A percentile compares a stretch with the other conserved stretches of the same genome.
Conservation (phyloP, 1,140 invertebrate genomes). For the Anastrepha obliqua region DNA sequence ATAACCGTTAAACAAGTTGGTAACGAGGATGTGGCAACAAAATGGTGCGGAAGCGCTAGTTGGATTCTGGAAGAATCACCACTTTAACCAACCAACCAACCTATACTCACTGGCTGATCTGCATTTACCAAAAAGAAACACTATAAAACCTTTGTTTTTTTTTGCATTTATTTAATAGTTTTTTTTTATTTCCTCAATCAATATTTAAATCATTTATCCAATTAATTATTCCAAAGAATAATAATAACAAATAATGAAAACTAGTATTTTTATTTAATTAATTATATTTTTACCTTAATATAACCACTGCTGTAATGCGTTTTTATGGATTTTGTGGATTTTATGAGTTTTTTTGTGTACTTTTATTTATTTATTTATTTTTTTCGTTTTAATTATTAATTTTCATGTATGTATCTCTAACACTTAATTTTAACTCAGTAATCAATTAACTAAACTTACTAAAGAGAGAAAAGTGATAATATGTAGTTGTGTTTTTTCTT, state of each 20-base stretch:
- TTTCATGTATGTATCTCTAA: constrained; percentile 68
- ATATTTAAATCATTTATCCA: constrained; percentile 70
- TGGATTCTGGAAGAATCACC: too few relatives aligned
- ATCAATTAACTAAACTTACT: constrained; percentile 72
- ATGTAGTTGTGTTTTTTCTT: constrained; percentile 55
- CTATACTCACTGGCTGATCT: neutral
- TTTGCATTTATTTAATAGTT: neutral
- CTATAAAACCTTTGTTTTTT: neutral
- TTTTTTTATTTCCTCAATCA: constrained; percentile 62
- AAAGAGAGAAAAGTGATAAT: constrained; percentile 69
- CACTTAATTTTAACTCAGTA: constrained; percentile 69
- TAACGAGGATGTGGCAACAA: too few relatives aligned
- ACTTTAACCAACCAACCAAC: too few relatives aligned
- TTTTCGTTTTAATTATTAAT: neutral
- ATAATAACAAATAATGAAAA: constrained; percentile 65
- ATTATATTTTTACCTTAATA: constrained; percentile 61
- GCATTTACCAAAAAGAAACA: neutral
- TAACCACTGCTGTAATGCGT: constrained; percentile 56
- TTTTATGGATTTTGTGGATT: constrained; percentile 27
- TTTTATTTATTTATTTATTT: constrained; percentile 39
- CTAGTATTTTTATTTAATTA: constrained; percentile 61
- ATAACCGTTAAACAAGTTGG: too few relatives aligned
- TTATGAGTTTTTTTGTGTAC: neutral
- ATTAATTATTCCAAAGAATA: constrained; percentile 65
- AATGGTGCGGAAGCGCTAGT: too few relatives aligned